Conservation (phyloP, 2,888 invertebrate species). For the Tinea pellionella region DNA sequence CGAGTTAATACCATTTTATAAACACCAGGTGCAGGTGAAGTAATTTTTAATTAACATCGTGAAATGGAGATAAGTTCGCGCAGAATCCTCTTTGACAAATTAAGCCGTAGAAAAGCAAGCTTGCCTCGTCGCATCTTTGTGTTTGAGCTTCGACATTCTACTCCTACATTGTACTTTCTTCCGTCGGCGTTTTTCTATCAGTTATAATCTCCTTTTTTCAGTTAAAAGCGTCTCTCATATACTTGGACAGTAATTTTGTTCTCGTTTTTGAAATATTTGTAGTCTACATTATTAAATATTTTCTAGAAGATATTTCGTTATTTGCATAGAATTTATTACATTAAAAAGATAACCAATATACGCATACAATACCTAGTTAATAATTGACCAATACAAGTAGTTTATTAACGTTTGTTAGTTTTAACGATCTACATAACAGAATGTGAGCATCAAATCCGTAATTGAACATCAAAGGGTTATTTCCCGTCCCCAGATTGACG, state of each 20-base stretch:
- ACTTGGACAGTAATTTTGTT: not conserved
- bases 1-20: not conserved
- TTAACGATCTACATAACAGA: not conserved
- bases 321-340: no score
- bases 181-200: not conserved
- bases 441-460: slow-evolving; percentile 20
- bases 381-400: not conserved
- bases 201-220: not conserved
- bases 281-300: not conserved
- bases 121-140: slow-evolving; percentile 7
- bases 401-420: not conserved
- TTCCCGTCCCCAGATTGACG: slow-evolving; percentile 49
- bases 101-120: not conserved
- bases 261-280: not conserved
- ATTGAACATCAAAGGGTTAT: slow-evolving; percentile 43
- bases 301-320: no score
- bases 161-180: not conserved
- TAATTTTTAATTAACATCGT: slow-evolving; percentile 7
- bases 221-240: not conserved
- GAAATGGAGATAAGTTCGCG: not conserved
- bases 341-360: no score
- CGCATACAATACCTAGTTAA: not conserved
- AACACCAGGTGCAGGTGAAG: slow-evolving; percentile 5
- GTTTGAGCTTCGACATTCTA: not conserved
- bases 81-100: slow-evolving; percentile 7